These are phyloP conservation scores for Podiceps cristatus DNA, from an alignment of 2,113 vertebrate genomes.

Conservation along the genomic window DNA sequence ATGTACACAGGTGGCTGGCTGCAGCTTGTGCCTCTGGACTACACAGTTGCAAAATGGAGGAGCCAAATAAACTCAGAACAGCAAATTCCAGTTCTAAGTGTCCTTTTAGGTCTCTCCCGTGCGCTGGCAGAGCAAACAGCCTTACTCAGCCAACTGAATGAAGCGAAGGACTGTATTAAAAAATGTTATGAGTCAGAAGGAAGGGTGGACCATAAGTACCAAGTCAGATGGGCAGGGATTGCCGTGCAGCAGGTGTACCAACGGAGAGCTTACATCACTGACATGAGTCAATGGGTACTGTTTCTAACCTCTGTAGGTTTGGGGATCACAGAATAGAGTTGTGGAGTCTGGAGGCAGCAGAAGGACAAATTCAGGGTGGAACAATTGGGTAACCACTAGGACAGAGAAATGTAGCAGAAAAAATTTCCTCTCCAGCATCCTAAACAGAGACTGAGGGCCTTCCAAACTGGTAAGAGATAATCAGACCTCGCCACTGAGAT, in stretches of 20 bases:
- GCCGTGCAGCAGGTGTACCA: neutral
- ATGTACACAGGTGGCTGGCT: neutral
- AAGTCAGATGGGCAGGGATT: neutral
- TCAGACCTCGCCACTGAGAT: neutral
- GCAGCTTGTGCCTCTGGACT: neutral
- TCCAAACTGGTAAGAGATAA: neutral
- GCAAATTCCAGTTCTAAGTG: neutral
- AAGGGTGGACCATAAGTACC: neutral
- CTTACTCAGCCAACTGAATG: neutral
- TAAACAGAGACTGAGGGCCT: neutral
- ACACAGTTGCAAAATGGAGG: neutral
- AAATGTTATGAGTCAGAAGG: neutral
- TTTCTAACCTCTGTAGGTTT: neutral
- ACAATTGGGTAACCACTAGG: neutral
- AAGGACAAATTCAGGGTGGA: neutral
- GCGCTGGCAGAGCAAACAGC: neutral
- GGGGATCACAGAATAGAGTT: neutral
- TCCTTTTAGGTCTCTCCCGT: neutral
- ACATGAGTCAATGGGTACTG: neutral
- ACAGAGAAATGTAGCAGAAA: neutral
- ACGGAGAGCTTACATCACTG: neutral
- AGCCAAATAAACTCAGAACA: neutral
- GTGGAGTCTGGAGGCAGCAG: neutral
- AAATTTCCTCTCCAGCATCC: fast-evolving
- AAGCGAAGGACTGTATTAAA: neutral